Base-by-base conservation (phyloP, 2,113 vertebrate genomes). In the Acanthochromis polyacanthus region DNA sequence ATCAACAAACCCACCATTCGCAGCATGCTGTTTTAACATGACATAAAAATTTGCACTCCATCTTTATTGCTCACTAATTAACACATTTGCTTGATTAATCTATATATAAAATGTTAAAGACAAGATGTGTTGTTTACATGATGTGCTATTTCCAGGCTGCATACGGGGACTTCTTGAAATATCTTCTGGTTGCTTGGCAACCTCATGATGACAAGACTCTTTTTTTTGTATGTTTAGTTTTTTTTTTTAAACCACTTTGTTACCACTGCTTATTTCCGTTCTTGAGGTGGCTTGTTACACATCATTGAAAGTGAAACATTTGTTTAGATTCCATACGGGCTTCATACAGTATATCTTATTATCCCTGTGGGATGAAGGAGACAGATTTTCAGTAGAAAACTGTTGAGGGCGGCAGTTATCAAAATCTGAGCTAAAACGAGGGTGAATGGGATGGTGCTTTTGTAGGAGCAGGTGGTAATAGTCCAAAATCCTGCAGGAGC, bases 401-500 rank as follows among this genome's bases (percentile, higher is more conserved):
- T 46, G 43, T 58, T 62, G 50, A 77, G 52, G 65, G 57, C 1
- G 5, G 50, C 46, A 53, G 50, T 76, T 40, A 76, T 88, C 53
- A 62, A 59, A 80, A 83, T 75, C 65, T 63, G 38, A 51, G 59
- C 17, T 0, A 3, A 43, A 69, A 61, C 40, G n/a, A 46, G 10
- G 22, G 28, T 23, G 15, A 40, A 52, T 70, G 9, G 32, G 20
- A 61, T 69, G 5, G 12, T 43, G 23, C 40, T 78, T 81, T 52
- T 83, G 20, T 22, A 70, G 22, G 46, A 76, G 40, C 50, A 55
- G 57, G 56, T 23, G 7, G 32, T 59, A 84, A 75, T 58, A 45
- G 62, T 52, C 22, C 67, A 20, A 67, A 77, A 82, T 66, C 65
- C 73, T 60, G 30, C 70, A 60, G 43, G 56, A 78, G 61, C 52